Evolutionary conservation across 2,888 invertebrate species (phyloP).

Genomic region (Isoperla grammatica): DNA sequence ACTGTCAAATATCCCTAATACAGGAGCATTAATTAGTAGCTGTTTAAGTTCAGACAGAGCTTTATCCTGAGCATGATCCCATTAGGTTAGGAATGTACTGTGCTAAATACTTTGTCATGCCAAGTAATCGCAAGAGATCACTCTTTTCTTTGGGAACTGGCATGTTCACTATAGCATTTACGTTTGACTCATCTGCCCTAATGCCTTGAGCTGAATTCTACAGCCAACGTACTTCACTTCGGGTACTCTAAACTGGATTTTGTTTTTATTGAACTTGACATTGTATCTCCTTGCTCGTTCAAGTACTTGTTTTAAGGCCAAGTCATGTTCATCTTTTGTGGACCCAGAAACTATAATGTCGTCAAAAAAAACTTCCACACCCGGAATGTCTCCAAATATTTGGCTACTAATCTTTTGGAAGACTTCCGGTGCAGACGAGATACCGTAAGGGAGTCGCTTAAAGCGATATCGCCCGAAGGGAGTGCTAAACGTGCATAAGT

Average conservation of each 20-base stretch:
- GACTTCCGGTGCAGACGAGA: slow-evolving; percentile 21
- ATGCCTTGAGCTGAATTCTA: not conserved
- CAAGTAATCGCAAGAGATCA: not conserved
- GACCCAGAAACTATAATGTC: slow-evolving; percentile 23
- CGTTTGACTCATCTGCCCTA: not conserved
- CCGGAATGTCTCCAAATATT: slow-evolving; percentile 21
- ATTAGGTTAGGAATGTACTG: not conserved
- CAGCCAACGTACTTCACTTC: not conserved
- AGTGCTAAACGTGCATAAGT: slow-evolving; percentile 21
- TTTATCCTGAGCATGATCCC: slow-evolving; percentile 12
- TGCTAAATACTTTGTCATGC: slow-evolving; percentile 12
- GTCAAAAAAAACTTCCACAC: slow-evolving; percentile 22
- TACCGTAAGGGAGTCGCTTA: slow-evolving; percentile 22
- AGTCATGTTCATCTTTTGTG: slow-evolving; percentile 20
- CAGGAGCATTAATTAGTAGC: slow-evolving; percentile 16
- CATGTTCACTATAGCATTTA: not conserved
- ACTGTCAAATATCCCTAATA: slow-evolving; percentile 26
- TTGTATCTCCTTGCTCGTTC: slow-evolving; percentile 5
- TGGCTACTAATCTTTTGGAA: slow-evolving; percentile 22
- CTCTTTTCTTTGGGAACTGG: slow-evolving; percentile 2
- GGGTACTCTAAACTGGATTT: not conserved
- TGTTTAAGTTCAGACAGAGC: slow-evolving; percentile 20
- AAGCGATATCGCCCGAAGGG: slow-evolving; percentile 23
- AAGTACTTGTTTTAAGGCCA: slow-evolving; percentile 13
- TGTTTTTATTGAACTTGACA: slow-evolving; percentile 8